Conservation (phyloP, 2,888 invertebrate genomes). For the Doris montereyensis region DNA sequence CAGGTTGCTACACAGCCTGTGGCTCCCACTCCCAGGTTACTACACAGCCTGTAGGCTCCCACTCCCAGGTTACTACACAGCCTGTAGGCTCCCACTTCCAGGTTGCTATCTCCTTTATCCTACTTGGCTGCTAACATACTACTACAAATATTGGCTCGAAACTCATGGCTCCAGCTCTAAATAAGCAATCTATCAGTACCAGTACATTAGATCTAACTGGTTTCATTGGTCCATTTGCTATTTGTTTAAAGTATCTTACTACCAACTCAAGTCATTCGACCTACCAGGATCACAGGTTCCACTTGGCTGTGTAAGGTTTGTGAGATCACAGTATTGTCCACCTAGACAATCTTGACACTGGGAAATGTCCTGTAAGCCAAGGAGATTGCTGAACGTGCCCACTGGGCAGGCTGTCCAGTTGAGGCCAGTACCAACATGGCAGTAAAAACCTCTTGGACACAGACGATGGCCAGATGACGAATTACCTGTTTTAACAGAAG, state of each 20-base stretch:
- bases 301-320: conserved; percentile 65
- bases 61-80: too few relatives aligned
- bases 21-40: too few relatives aligned
- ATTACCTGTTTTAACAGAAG: conserved; percentile 52
- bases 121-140: too few relatives aligned
- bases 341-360: conserved; percentile 63
- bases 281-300: conserved; percentile 58
- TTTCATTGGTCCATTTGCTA: not conserved
- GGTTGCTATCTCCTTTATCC: too few relatives aligned
- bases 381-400: conserved; percentile 67
- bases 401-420: conserved; percentile 67
- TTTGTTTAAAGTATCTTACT: not conserved
- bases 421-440: conserved; percentile 65
- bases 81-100: too few relatives aligned
- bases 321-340: conserved; percentile 62
- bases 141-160: too few relatives aligned
- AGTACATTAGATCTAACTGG: too few relatives aligned
- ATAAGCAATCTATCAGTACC: too few relatives aligned
- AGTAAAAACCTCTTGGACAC: conserved; percentile 68
- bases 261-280: not conserved
- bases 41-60: too few relatives aligned
- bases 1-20: too few relatives aligned
- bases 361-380: conserved; percentile 55
- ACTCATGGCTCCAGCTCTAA: too few relatives aligned
- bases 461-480: conserved; percentile 63